Evolutionary conservation across 2,113 vertebrate genomes (phyloP).

Genomic region (Caranx melampygus): DNA sequence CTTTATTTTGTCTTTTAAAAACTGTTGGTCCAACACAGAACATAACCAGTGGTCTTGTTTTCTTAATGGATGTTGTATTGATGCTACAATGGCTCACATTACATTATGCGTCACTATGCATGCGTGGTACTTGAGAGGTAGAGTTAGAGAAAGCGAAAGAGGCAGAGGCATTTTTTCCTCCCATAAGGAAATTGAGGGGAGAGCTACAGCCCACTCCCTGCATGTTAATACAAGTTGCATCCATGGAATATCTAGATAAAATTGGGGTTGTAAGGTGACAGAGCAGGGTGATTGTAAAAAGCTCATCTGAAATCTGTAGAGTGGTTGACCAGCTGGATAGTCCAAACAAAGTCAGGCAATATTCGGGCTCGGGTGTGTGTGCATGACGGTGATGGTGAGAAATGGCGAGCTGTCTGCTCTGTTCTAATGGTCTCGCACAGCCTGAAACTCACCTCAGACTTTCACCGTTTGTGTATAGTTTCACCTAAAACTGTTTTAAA

Average conservation of each 20-base stretch:
- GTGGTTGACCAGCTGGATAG: slow-evolving; percentile 31
- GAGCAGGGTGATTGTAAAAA: slow-evolving; percentile 51
- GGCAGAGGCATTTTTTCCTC: neutral
- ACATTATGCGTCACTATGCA: neutral
- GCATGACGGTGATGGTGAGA: slow-evolving; percentile 22
- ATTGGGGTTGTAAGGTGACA: slow-evolving; percentile 57
- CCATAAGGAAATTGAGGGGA: slow-evolving; percentile 3
- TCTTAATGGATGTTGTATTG: neutral
- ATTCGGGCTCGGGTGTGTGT: slow-evolving; percentile 1
- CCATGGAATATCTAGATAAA: slow-evolving; percentile 35
- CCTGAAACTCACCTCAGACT: slow-evolving; percentile 21
- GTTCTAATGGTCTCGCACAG: slow-evolving; percentile 38
- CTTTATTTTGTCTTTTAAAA: neutral
- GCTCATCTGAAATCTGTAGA: slow-evolving; percentile 53
- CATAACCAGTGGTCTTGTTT: neutral
- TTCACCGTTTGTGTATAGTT: slow-evolving; percentile 20
- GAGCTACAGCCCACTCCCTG: slow-evolving; percentile 14
- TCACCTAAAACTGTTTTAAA: slow-evolving; percentile 3
- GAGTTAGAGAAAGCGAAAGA: neutral
- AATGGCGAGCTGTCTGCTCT: slow-evolving; percentile 27
- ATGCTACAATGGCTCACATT: neutral
- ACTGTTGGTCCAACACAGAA: neutral
- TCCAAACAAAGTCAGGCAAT: slow-evolving; percentile 26
- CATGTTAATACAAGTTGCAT: slow-evolving; percentile 42
- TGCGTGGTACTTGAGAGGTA: neutral